Percentiles rank a stretch among this genome's conserved stretches.
Conservation (phyloP, 2,797 vertebrate species). For the Serranus cabrilla region DNA sequence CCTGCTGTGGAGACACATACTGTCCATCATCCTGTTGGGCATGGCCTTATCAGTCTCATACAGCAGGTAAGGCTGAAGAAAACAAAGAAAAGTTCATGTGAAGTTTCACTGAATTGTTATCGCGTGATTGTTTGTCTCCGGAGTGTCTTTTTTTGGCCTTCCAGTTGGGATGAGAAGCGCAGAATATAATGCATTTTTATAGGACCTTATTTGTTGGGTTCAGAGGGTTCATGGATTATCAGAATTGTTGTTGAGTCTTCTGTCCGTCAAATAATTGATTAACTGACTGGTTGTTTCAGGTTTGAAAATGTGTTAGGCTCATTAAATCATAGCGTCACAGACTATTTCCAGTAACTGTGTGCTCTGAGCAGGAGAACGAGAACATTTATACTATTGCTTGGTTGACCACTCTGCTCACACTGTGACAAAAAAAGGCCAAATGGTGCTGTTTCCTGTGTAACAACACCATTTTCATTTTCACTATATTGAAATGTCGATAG, state of each 20-base stretch:
- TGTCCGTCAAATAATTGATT: neutral
- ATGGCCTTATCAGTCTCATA: conserved; percentile 95
- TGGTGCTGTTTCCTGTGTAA: neutral
- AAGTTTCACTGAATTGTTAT: too few relatives aligned
- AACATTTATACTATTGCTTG: neutral
- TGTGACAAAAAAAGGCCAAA: neutral
- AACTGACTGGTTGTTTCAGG: too few relatives aligned
- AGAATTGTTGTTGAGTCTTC: neutral
- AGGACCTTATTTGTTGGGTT: too few relatives aligned
- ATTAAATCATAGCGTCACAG: neutral
- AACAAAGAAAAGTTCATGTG: too few relatives aligned
- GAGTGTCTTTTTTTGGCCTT: too few relatives aligned
- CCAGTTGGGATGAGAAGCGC: too few relatives aligned
- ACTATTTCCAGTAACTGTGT: neutral
- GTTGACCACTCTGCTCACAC: neutral
- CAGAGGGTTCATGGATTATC: too few relatives aligned
- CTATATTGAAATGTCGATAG: neutral
- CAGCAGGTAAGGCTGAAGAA: conserved; percentile 89
- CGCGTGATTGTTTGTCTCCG: too few relatives aligned
- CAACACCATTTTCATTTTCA: neutral
- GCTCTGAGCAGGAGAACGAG: neutral
- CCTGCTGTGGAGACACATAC: conserved; percentile 96
- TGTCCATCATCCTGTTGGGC: conserved; percentile 93
- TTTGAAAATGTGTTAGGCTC: neutral
- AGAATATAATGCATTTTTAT: too few relatives aligned